Base-by-base conservation (phyloP, 2,888 invertebrate species). In the Cryptophagus acutangulus region DNA sequence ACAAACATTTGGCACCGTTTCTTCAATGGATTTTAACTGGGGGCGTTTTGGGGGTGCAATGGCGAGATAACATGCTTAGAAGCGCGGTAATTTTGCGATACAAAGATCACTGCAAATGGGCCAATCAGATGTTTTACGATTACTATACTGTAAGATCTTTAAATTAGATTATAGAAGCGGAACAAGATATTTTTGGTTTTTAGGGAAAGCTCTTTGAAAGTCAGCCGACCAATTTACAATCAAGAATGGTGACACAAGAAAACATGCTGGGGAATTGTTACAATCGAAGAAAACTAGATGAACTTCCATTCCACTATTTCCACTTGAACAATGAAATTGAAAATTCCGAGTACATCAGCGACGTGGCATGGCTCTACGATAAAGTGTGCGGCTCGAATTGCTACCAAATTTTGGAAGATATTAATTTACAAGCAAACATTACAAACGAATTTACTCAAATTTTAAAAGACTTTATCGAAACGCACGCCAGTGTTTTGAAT, bases 371-470 rank as follows among this genome's bases (percentile, higher is more conserved):
- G 87, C 76, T 90, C 25, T 79, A 81, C 56, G 82, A 86, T 55
- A 90, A 90, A 68, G 71, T 90, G 0, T 82, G 84, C 34, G 85
- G 84, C 3, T 83, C 84, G 0, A 83, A 84, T 55, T 81, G 85
- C 49, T 79, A 79, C 47, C 82, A 85, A 66, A 76, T 87, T 33
- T 72, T 90, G 30, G 86, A 87, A 67, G 89, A 90, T 63, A 77
- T 89, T 34, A 75, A 79, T 9, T 64, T 84, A 1, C 76, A 76
- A 14, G 70, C 71, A 54, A 65, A 65, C 48, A 64, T 68, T 41
- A 49, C 44, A 24, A 57, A 59, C 53, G 50, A 56, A 52, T 69
- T 59, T 71, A 76, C 82, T 25, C 72, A 73, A 36, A 67, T 81
- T 34, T 65, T 87, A 2, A 78, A 79, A 57, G 79, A 83, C 48